Evolutionary conservation across 2,888 invertebrate species (phyloP), one percentile per base, ranked within the genome.

Genomic region (Melanargia galathea): DNA sequence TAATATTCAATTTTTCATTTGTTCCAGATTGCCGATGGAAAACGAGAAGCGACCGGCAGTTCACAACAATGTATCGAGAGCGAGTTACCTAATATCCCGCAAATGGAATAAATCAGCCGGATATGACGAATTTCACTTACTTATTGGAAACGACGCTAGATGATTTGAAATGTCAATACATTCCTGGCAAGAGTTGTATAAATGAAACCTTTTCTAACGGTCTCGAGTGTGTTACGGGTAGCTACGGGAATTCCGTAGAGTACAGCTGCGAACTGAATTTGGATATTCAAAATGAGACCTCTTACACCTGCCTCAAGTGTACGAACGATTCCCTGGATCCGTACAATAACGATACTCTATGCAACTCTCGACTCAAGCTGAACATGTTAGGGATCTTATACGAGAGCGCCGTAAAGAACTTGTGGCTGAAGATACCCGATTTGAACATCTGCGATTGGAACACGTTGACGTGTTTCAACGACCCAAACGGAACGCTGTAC

Each of bases 281-380:
- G 49, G 90, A 90, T 62, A 74, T 82, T 8, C 90, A 90, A 72
- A 92, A 92, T 86, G 92, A 90, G 71, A 91, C 92, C 1, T 80
- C 87, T 3, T 92, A 91, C 69, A 81, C 73, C 52, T 92, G 92
- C 72, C 69, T 75, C 69, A 68, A 80, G 60, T 91, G 90, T 71
- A 68, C 72, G 66, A 82, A 84, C 68, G 77, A 76, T 67, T 75
- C 75, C 68, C 35, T 85, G 82, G 81, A 80, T 73, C 67, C 69
- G 76, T 70, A 71, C 68, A 65, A 80, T 81, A 86, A 88, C 84
- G 68, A 80, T 75, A 77, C 86, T 77, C 1, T 78, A 70, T 91
- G 92, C 76, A 79, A 82, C 75, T 67, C 82, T 85, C 75, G 81
- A 76, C 81, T 92, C 75, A 89, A 90, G 82, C 64, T 92, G 77